Evolutionary conservation across 2,113 vertebrate species (phyloP).

Genomic region (Mellivora capensis): DNA sequence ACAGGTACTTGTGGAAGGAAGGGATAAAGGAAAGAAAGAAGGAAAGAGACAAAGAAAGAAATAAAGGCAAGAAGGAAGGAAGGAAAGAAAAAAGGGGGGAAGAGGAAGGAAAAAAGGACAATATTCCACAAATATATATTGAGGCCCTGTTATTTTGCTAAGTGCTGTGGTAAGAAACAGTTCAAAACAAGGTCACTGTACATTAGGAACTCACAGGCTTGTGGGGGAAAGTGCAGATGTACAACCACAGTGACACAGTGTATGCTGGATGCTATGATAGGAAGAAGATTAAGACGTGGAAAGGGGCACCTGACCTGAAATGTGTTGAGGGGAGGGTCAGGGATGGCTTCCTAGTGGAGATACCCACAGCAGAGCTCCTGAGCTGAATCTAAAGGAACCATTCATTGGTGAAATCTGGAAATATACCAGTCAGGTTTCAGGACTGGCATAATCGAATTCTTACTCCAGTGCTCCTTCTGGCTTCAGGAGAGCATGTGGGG

Average conservation of each 20-base stretch:
- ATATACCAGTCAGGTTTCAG: not conserved
- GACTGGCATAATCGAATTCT: not conserved
- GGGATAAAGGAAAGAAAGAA: not conserved
- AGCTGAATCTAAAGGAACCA: not conserved
- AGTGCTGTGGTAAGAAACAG: not conserved
- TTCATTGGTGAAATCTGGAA: not conserved
- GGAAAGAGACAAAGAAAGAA: not conserved
- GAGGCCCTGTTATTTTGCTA: not conserved
- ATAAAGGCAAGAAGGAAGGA: not conserved
- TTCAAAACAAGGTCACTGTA: not conserved
- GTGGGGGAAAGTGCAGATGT: not conserved
- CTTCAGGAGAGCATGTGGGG: not conserved
- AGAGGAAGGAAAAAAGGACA: not conserved
- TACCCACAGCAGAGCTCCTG: not conserved
- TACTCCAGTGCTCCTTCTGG: not conserved
- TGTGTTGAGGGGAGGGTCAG: not conserved
- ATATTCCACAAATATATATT: not conserved
- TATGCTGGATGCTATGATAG: not conserved
- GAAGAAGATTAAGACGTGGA: not conserved
- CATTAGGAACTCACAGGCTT: not conserved
- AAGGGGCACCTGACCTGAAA: not conserved
- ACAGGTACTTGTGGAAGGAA: not conserved
- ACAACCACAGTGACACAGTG: not conserved
- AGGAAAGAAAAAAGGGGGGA: not conserved
- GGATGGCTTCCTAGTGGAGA: not conserved